phyloP scores from a whole-genome alignment of 64 coral and sea anemone species.

The Stylophora pistillata region DNA sequence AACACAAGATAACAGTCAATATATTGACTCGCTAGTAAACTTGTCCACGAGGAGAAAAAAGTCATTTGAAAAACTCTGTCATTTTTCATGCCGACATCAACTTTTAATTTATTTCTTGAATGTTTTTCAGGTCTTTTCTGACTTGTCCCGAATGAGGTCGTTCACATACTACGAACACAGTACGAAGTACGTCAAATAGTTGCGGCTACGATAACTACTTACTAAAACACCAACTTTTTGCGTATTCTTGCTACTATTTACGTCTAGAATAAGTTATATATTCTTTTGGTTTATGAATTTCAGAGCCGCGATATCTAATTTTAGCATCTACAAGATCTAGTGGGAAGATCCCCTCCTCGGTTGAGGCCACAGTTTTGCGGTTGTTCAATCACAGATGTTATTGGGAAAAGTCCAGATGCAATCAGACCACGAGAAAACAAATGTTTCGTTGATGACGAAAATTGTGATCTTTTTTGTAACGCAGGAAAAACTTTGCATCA shows the following conservation, averaged over 20 bases:
- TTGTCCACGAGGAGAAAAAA: no score
- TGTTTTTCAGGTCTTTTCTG: neutral
- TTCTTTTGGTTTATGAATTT: neutral
- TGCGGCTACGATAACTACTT: neutral
- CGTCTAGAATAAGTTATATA: constrained; percentile 17
- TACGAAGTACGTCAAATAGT: neutral
- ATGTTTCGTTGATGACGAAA: neutral
- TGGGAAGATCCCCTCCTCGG: constrained; percentile 1
- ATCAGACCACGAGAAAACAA: neutral
- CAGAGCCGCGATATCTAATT: constrained; percentile 32
- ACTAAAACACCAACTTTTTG: constrained; percentile 1
- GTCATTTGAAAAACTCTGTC: no score
- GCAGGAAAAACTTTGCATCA: neutral
- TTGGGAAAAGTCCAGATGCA: neutral
- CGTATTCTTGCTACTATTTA: neutral
- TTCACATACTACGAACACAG: neutral
- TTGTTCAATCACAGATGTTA: neutral
- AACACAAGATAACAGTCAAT: no score
- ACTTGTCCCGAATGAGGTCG: neutral
- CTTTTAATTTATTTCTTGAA: neutral
- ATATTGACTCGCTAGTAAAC: no score
- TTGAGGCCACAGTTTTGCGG: neutral
- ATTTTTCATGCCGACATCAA: neutral
- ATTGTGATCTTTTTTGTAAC: neutral
- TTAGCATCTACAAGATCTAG: constrained; percentile 10